Evolutionary conservation across 2,888 invertebrate species (phyloP), one percentile per base, ranked within the genome.

Genomic region (Apodemia duryi): DNA sequence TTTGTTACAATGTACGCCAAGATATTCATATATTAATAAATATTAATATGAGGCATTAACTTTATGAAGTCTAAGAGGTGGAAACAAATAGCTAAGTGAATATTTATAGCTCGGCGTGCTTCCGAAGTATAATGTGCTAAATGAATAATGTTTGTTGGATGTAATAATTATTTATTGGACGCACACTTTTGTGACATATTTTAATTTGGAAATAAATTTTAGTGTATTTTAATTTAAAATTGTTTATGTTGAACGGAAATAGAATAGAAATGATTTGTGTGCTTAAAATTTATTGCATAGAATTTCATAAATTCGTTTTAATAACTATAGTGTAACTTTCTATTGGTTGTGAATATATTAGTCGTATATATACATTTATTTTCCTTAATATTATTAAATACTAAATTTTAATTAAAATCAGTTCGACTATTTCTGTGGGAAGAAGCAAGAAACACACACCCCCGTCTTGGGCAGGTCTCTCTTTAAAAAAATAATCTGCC

Each of bases 21-120:
- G 80, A 79, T 78, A 82, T 83, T 81, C 82, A 79, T 83, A 83
- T 83, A 86, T 87, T 86, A 89, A 88, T 88, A 88, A 89, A 89
- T 88, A 88, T 85, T 86, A 89, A 89, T 89, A 86, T 83, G 77
- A 75, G 76, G 81, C 81, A 90, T 90, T 89, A 89, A 88, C 83
- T 88, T 90, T 86, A 91, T 78, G 86, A 84, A 82, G 84, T 82
- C 86, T 86, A 85, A 87, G 85, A 88, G 85, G 83, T 83, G 83
- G 82, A 83, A 85, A 84, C 83, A 84, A 83, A 83, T 81, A 78
- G 80, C 80, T 79, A 82, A 86, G 86, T 85, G 84, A 85, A 88
- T 87, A 90, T 88, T 89, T 90, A 88, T 89, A 74, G 79, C 81
- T 68, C 73, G 74, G 76, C 77, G 76, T 83, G 81, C 84, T 83